Conservation (phyloP, 2,797 vertebrate species). For the Meda fulgida region DNA sequence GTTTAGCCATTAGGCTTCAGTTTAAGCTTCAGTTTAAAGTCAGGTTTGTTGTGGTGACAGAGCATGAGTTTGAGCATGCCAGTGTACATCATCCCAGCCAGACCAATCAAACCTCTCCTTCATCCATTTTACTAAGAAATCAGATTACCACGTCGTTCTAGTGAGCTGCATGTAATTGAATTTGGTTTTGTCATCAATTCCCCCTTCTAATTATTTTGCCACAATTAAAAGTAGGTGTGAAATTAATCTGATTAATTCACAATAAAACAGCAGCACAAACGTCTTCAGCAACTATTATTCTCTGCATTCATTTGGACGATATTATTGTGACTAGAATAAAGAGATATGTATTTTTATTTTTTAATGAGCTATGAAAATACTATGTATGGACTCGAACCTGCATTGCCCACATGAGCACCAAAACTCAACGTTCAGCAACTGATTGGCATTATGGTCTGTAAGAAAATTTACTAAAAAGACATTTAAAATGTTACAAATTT, state of each 20-base stretch:
- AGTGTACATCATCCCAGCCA: constrained; percentile 51
- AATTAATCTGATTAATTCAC: constrained; percentile 73
- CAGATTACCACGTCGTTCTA: constrained; percentile 69
- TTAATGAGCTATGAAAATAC: neutral
- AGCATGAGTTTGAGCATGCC: constrained; percentile 48
- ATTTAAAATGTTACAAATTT: too few species aligned
- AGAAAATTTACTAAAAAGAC: neutral
- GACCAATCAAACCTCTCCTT: constrained; percentile 62
- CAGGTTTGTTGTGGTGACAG: neutral
- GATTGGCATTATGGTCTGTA: neutral
- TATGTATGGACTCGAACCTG: neutral
- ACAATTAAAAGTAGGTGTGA: constrained; percentile 72
- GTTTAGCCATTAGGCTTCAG: neutral
- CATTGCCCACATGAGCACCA: neutral
- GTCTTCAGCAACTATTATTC: constrained; percentile 45
- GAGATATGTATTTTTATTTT: too few species aligned
- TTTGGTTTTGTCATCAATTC: constrained; percentile 73
- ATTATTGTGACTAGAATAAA: neutral
- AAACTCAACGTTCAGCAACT: neutral
- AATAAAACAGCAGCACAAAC: constrained; percentile 60
- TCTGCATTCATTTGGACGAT: neutral
- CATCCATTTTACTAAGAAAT: constrained; percentile 71
- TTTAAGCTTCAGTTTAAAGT: neutral
- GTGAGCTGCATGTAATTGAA: constrained; percentile 72
- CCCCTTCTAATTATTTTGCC: constrained; percentile 73